Evolutionary conservation across 1,140 invertebrate species (phyloP), one percentile per base, ranked within the genome.

Genomic region (Lamellibrachia luymesi): DNA sequence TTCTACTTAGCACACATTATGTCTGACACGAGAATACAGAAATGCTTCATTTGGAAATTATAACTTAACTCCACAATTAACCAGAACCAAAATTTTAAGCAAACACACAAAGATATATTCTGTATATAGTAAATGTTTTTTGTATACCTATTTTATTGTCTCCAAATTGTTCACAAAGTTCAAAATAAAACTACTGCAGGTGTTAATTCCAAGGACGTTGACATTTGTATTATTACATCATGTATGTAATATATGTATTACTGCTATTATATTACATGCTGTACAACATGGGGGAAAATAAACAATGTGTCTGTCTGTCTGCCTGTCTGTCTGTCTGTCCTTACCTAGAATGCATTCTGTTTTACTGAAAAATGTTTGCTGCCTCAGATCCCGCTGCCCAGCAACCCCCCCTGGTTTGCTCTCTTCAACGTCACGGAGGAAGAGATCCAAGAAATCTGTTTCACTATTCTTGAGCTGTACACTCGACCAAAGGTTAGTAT

Each of bases 321-420:
- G 38, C 1, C n/a, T 38, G 38, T 38, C 38, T 38, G 38, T 38
- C 38, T 38, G 38, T 38, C 38, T 38, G 38, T 38, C n/a, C n/a
- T n/a, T n/a, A n/a, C 38, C 38, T 38, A 38, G 38, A 38, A 38
- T 38, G 38, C 38, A 91, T 8, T 49, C 13, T 51, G 90, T 91
- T 13, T 91, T 13, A 91, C 17, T 91, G 90, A 91, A 13, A 52
- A 5, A 50, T 64, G 50, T 51, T 56, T 92, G 17, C 8, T 17
- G 7, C 50, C 95, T 17, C 94, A 97, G 96, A 96, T 99, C 92
- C 97, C 98, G 13, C 95, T 99, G 93, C 98, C 99, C 7, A 98
- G 97, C 93, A 97, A 97, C 94, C 99, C 99, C 0, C 97, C 98
- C 0, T 99, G 99, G 99, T 99, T 98, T 95, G 96, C 98, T 2